Evolutionary conservation across 2,888 invertebrate genomes (phyloP).

Genomic region (Entomobrya multifasciata): DNA sequence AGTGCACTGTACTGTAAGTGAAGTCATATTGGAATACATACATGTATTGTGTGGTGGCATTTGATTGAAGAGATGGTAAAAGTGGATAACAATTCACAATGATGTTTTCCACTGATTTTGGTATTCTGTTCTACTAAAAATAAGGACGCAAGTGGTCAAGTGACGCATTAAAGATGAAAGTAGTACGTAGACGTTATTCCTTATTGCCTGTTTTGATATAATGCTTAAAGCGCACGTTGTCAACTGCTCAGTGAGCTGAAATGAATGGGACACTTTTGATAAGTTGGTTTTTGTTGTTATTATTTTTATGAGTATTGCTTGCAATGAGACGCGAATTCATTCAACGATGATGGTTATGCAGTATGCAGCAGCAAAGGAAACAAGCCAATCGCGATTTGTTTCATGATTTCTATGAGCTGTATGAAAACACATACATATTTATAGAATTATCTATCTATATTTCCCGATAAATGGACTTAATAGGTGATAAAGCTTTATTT

Average conservation of each 20-base stretch:
- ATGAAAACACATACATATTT: neutral
- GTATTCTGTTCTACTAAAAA: too few species aligned
- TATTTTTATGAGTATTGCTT: conserved; percentile 8
- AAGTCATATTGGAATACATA: too few species aligned
- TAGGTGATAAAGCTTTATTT: conserved; percentile 55
- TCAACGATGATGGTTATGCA: neutral
- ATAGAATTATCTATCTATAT: neutral
- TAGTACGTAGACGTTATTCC: neutral
- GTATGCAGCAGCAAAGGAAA: neutral
- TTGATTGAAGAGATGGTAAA: too few species aligned
- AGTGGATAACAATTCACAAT: too few species aligned
- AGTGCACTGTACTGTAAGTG: too few species aligned
- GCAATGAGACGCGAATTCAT: too few species aligned
- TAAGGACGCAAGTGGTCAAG: conserved; percentile 24
- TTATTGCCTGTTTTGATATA: conserved; percentile 31
- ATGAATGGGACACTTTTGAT: conserved; percentile 45
- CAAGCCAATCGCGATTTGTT: neutral
- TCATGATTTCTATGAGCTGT: neutral
- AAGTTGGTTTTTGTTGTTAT: neutral
- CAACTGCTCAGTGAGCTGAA: conserved; percentile 45
- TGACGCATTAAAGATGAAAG: conserved; percentile 33
- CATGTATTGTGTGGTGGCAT: too few species aligned
- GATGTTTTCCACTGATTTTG: too few species aligned
- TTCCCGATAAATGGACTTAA: conserved; percentile 41
- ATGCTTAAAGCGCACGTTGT: conserved; percentile 5